These are phyloP conservation scores for Antennarius striatus DNA, from an alignment of 2,113 vertebrate species.

Conservation along the genomic window DNA sequence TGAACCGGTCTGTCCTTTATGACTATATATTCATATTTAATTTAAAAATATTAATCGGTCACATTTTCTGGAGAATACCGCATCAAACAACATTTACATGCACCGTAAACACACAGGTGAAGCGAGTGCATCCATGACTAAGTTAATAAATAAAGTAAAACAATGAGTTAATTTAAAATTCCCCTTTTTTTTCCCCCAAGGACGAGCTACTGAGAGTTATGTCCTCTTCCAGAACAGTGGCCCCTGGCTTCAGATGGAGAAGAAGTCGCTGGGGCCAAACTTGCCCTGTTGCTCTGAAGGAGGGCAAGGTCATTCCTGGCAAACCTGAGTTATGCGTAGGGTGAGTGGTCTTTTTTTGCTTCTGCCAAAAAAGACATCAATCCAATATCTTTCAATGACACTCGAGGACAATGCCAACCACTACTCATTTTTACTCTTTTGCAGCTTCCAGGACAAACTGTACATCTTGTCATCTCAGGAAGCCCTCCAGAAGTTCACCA, in stretches of 20 bases:
- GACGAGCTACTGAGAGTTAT: slow-evolving; percentile 83
- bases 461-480: slow-evolving; percentile 87
- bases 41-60: background rate
- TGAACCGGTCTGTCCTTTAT: slow-evolving; percentile 75
- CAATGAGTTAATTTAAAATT: background rate
- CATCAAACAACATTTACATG: background rate
- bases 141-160: background rate
- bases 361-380: background rate
- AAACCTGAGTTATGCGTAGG: slow-evolving; percentile 83
- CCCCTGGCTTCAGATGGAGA: slow-evolving; percentile 86
- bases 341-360: slow-evolving; percentile 65
- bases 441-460: slow-evolving; percentile 92
- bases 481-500: slow-evolving; percentile 80
- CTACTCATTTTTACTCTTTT: background rate
- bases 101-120: background rate
- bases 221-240: slow-evolving; percentile 73
- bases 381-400: background rate
- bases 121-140: background rate
- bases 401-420: background rate
- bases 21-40: background rate
- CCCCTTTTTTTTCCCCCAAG: slow-evolving; percentile 68
- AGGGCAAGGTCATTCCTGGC: slow-evolving; percentile 83
- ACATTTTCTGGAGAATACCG: too few species aligned
- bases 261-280: slow-evolving; percentile 87
- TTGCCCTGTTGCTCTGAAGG: slow-evolving; percentile 90